These are phyloP conservation scores for Tragelaphus buxtoni DNA, from an alignment of 2,113 vertebrate species.

Conservation along the genomic window DNA sequence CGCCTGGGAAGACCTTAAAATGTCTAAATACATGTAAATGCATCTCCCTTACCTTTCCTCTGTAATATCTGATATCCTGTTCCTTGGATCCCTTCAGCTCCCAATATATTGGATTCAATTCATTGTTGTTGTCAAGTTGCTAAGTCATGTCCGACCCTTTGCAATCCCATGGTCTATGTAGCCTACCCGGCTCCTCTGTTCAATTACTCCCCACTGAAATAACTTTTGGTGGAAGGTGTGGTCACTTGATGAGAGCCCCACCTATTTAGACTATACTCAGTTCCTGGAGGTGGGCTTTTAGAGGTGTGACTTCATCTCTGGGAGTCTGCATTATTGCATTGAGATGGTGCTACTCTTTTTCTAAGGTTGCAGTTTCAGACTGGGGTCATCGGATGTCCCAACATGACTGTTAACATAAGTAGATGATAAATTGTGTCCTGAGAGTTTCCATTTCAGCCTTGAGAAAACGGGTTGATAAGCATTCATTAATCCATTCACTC, in stretches of 20 bases:
- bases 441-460: background rate
- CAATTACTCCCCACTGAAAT: background rate
- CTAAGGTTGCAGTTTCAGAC: background rate
- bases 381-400: background rate
- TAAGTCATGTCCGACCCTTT: background rate
- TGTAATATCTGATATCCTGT: background rate
- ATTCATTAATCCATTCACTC: background rate
- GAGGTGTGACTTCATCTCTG: background rate
- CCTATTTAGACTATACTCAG: background rate
- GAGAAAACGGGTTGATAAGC: background rate
- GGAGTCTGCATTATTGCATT: background rate
- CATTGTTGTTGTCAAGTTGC: background rate
- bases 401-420: background rate
- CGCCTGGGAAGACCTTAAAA: background rate
- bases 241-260: background rate
- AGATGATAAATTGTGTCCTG: background rate
- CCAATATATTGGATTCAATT: background rate
- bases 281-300: background rate
- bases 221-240: background rate
- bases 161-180: background rate
- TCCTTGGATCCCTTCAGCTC: background rate
- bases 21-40: background rate
- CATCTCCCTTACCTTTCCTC: background rate
- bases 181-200: background rate
- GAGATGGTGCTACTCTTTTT: background rate